Evolutionary conservation across 2,888 invertebrate genomes (phyloP), one percentile per base, ranked within the genome.

Genomic region (Nycteola revayana): DNA sequence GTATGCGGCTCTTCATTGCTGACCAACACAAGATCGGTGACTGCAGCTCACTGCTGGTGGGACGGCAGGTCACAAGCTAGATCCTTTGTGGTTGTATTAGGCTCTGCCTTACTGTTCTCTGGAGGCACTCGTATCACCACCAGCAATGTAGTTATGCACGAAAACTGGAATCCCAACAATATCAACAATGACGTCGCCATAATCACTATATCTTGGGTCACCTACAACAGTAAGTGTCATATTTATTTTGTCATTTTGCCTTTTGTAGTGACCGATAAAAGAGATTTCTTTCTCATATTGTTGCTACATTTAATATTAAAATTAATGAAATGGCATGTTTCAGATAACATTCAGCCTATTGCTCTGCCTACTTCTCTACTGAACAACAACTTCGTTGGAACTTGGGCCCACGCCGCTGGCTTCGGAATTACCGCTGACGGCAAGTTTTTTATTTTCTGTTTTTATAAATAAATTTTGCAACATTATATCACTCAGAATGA

Each of bases 351-450:
- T 34, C 58, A 62, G 35, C 56, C 55, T n/a, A 62, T 79, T 24
- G 11, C 44, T 0, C 35, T 79, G 1, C 67, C 77, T 0, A 49
- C 61, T 10, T 21, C 50, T 0, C 36, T 48, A 28, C 42, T 56
- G 7, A 54, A 50, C 41, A 56, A 41, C 32, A 55, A 60, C 36
- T 76, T 66, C 42, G 67, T 28, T 1, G 73, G 71, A 7, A 38
- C 37, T 1, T 51, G 50, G 34, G 75, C 67, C 1, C 49, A 56
- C 3, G 75, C 78, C 3, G 71, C 73, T 1, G 80, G 80, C 10
- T 80, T 68, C 50, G 82, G 80, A 10, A 60, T 59, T 22, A 71
- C 67, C n/a, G 62, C 66, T 7, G 75, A 77, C 42, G 26, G 73
- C 75, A n/a, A n/a, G n/a, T n/a, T n/a, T n/a, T n/a, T n/a, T n/a